Evolutionary conservation across 2,888 invertebrate species (phyloP).

Genomic region (Ochropleura plecta): DNA sequence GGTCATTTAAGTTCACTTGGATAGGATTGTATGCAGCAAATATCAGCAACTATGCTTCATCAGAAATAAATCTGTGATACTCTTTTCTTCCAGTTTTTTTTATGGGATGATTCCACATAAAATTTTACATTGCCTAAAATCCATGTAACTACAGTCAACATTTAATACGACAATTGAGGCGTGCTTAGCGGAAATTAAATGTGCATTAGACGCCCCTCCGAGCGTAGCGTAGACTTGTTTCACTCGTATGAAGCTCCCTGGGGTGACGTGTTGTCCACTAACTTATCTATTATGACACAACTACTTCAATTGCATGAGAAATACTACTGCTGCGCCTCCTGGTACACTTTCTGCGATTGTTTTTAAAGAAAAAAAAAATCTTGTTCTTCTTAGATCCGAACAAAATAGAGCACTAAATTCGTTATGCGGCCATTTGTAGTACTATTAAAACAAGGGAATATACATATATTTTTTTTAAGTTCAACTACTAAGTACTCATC

Average conservation of each 20-base stretch:
- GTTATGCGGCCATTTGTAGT: too few species aligned
- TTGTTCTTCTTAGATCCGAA: neutral
- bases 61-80: neutral
- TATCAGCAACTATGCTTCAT: neutral
- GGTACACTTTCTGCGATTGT: too few species aligned
- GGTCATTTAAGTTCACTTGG: neutral
- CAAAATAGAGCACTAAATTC: neutral
- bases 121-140: slow-evolving; percentile 17
- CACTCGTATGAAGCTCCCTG: slow-evolving; percentile 26
- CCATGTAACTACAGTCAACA: slow-evolving; percentile 17
- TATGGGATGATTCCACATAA: too few species aligned
- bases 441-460: too few species aligned
- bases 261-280: slow-evolving; percentile 19
- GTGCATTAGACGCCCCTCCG: slow-evolving; percentile 59
- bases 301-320: too few species aligned
- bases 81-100: too few species aligned
- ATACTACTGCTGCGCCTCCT: too few species aligned
- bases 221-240: slow-evolving; percentile 52
- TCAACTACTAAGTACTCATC: too few species aligned
- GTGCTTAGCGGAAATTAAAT: slow-evolving; percentile 67
- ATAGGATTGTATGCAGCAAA: neutral
- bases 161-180: slow-evolving; percentile 59
- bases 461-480: too few species aligned
- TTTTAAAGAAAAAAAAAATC: too few species aligned
- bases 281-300: neutral